Base-by-base conservation (phyloP, 2,113 vertebrate species). In the Oplegnathus fasciatus region DNA sequence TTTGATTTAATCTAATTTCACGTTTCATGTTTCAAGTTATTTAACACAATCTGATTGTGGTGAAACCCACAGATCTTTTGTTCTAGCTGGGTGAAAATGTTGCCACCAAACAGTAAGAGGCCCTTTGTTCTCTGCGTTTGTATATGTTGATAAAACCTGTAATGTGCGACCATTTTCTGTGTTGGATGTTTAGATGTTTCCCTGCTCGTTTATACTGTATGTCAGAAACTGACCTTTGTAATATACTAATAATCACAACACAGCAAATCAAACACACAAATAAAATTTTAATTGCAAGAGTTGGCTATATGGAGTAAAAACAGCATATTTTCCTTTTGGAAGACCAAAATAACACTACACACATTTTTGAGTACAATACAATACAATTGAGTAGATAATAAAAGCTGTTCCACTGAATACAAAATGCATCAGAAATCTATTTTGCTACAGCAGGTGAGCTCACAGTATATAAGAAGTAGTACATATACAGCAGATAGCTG, bases 1-100 rank as follows among this genome's bases (percentile, higher is more conserved):
- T 40, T 65, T 52, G n/a, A 78, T 83, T 67, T 14, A 61, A 67
- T 75, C 44, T 73, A 15, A 34, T 72, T 75, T 72, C 0, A 5
- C 54, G 46, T n/a, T n/a, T n/a, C n/a, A n/a, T n/a, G n/a, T n/a
- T n/a, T n/a, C 0, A 28, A 11, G 2, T 13, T 28, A 7, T 26
- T 11, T 9, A 1, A 30, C n/a, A 40, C 22, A 26, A 32, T 24
- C 10, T 83, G 26, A 84, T 64, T 37, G n/a, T 55, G 37, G 42
- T 71, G 26, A 37, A 60, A 11, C 42, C 8, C 4, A 78, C 46
- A 4, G 18, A 18, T 72, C 42, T 58, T 32, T 26, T 10, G 30
- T 26, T 7, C 3, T 10, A 2, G 5, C 18, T n/a, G 11, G 4
- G 32, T 26, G 17, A 20, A 26, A 67, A 60, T 15, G 0, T 71